These are phyloP conservation scores for Dufourea novaeangliae DNA, from an alignment of 1,140 invertebrate genomes.

Conservation along the genomic window DNA sequence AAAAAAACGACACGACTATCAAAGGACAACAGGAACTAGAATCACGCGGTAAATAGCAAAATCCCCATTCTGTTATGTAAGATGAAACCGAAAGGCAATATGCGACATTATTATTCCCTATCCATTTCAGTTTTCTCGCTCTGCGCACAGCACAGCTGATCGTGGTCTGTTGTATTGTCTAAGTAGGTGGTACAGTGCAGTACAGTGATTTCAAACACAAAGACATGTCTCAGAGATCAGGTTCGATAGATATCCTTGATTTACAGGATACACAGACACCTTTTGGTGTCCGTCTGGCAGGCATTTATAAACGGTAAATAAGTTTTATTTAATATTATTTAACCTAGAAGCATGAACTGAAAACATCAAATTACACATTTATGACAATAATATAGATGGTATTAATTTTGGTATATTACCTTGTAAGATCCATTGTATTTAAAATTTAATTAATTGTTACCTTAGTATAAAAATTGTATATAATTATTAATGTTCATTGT, in stretches of 20 bases:
- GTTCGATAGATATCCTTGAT: conserved; percentile 70
- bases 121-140: conserved; percentile 12
- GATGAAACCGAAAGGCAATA: neutral
- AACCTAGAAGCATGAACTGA: conserved; percentile 27
- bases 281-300: conserved; percentile 67
- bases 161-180: neutral
- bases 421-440: neutral
- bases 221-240: too few relatives aligned
- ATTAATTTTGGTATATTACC: neutral
- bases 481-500: conserved; percentile 71
- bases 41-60: neutral
- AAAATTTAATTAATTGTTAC: neutral
- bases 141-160: neutral
- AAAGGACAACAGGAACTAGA: neutral
- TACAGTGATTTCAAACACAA: conserved; percentile 25
- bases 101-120: neutral
- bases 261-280: conserved; percentile 72
- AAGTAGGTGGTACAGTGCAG: too few relatives aligned
- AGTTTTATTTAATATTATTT: conserved; percentile 14
- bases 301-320: conserved; percentile 73
- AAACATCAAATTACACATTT: conserved; percentile 5
- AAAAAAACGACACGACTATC: neutral
- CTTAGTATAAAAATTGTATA: neutral
- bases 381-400: neutral
- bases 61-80: conserved; percentile 22